Percentiles rank a stretch among this genome's conserved stretches.
phyloP scores from a whole-genome alignment of 2,888 invertebrate genomes.

The Aleiodes leptofemur region DNA sequence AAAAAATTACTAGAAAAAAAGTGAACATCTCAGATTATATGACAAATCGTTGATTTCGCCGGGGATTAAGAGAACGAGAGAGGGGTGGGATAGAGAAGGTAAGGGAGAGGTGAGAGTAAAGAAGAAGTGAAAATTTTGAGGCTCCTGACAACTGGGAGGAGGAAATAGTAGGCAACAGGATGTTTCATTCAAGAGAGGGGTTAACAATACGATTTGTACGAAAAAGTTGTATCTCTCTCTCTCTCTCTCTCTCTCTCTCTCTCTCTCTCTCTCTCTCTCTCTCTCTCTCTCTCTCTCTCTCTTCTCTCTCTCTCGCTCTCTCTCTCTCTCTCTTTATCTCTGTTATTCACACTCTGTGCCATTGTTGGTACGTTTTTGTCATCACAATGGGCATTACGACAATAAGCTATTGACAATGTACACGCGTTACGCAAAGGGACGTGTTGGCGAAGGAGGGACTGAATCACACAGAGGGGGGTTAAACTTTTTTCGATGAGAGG shows the following conservation, averaged over 20 bases:
- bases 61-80: slow-evolving; percentile 19
- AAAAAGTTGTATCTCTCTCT: slow-evolving; percentile 49
- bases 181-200: slow-evolving; percentile 51
- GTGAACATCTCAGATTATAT: slow-evolving; percentile 18
- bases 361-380: slow-evolving; percentile 41
- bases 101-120: neutral
- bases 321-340: neutral
- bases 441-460: slow-evolving; percentile 31
- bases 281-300: slow-evolving; percentile 6
- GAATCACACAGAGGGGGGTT: slow-evolving; percentile 5
- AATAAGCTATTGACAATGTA: slow-evolving; percentile 70
- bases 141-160: slow-evolving; percentile 19
- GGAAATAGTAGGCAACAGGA: slow-evolving; percentile 50
- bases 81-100: neutral
- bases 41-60: slow-evolving; percentile 8
- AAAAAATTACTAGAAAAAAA: slow-evolving; percentile 18
- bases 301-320: no score
- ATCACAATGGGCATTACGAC: slow-evolving; percentile 71
- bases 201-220: slow-evolving; percentile 67
- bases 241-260: slow-evolving; percentile 6
- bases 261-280: slow-evolving; percentile 11
- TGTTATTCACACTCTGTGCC: neutral
- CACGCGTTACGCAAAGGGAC: slow-evolving; percentile 66
- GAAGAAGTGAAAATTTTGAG: slow-evolving; percentile 9
- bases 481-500: slow-evolving; percentile 25